Conservation (phyloP, 2,888 invertebrate genomes). For the Scaptomyza tumidula region DNA sequence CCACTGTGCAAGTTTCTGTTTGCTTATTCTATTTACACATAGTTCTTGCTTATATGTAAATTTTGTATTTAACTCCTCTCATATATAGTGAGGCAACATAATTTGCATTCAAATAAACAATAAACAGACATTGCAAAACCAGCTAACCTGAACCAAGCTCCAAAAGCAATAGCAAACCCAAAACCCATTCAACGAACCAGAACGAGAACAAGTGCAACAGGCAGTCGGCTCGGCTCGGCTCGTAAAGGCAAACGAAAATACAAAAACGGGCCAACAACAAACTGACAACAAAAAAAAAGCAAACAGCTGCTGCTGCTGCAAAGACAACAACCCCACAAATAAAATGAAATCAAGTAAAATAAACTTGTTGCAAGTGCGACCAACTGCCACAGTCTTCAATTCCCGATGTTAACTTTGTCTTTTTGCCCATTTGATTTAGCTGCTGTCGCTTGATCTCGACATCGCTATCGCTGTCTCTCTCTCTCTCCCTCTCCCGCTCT, state of each 20-base stretch:
- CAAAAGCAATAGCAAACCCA: slow-evolving; percentile 17
- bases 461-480: slow-evolving; percentile 6
- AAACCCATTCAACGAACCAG: slow-evolving; percentile 32
- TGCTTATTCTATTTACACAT: not conserved
- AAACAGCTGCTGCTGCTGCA: slow-evolving; percentile 43
- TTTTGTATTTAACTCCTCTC: not conserved
- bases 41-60: not conserved
- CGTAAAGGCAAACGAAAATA: slow-evolving; percentile 37
- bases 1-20: not conserved
- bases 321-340: slow-evolving; percentile 28
- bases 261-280: too few species aligned
- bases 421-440: slow-evolving; percentile 25
- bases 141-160: slow-evolving; percentile 42
- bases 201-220: slow-evolving; percentile 60
- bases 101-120: slow-evolving; percentile 56
- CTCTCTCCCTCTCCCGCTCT: slow-evolving; percentile 4
- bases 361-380: slow-evolving; percentile 63
- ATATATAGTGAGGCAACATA: not conserved
- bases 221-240: slow-evolving; percentile 32
- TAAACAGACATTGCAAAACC: slow-evolving; percentile 25
- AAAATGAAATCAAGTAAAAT: slow-evolving; percentile 18
- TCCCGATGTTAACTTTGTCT: slow-evolving; percentile 11
- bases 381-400: slow-evolving; percentile 50
- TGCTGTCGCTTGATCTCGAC: slow-evolving; percentile 26
- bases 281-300: slow-evolving; percentile 18